Conservation (phyloP, 1,140 invertebrate species). For the Drosophila eugracilis region DNA sequence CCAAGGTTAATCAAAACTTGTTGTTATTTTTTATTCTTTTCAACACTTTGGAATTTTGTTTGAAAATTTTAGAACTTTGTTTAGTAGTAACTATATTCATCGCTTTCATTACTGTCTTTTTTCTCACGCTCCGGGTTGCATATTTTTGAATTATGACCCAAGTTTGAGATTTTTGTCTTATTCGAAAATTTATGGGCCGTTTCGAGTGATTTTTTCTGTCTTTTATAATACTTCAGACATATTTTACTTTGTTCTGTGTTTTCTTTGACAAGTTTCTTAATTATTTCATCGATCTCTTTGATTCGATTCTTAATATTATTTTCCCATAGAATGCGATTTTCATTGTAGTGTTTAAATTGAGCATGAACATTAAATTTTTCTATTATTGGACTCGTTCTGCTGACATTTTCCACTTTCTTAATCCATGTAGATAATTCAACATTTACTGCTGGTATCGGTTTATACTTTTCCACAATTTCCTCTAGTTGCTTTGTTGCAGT, state of each 20-base stretch:
- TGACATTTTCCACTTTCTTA: neutral
- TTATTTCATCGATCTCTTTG: neutral
- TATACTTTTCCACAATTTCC: neutral
- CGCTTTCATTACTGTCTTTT: neutral
- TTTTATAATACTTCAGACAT: neutral
- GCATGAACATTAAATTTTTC: neutral
- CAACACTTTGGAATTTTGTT: too few relatives aligned
- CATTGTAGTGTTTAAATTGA: neutral
- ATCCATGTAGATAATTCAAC: neutral
- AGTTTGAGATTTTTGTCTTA: too few relatives aligned
- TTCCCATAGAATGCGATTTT: neutral
- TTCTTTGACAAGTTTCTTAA: neutral
- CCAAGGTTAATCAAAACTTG: too few relatives aligned
- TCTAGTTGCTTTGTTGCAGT: neutral
- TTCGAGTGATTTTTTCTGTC: neutral
- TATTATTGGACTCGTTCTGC: neutral
- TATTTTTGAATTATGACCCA: too few relatives aligned
- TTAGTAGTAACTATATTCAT: constrained; percentile 2
- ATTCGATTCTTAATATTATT: neutral
- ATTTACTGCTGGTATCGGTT: neutral
- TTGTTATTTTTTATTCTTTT: too few relatives aligned
- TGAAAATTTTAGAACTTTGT: too few relatives aligned
- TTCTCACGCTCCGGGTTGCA: neutral
- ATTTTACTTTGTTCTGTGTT: neutral
- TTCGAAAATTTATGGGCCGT: neutral